These are phyloP conservation scores for Stigmatopora argus DNA, from an alignment of 2,113 vertebrate species.

Conservation along the genomic window DNA sequence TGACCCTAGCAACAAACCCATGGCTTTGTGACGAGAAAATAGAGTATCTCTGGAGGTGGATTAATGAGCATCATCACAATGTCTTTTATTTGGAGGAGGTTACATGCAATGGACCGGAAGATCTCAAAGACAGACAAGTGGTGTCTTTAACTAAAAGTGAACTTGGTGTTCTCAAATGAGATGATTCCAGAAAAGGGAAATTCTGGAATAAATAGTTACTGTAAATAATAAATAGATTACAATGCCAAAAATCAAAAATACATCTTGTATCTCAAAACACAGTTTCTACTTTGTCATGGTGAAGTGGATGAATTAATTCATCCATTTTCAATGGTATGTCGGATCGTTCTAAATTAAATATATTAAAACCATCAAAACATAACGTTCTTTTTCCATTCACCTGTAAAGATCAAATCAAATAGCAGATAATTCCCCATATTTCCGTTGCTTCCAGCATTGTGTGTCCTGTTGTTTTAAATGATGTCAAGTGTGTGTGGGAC, in stretches of 20 bases:
- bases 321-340: too few species aligned
- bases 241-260: too few species aligned
- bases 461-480: conserved; percentile 57
- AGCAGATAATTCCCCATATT: conserved; percentile 9
- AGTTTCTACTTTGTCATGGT: too few species aligned
- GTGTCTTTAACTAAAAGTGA: conserved; percentile 23
- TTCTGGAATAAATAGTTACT: background rate
- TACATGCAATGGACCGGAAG: conserved; percentile 55
- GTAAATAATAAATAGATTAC: too few species aligned
- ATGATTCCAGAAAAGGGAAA: background rate
- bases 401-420: background rate
- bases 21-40: conserved; percentile 73
- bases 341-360: too few species aligned
- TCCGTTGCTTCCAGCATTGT: conserved; percentile 41
- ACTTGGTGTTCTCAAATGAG: conserved; percentile 13
- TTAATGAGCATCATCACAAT: conserved; percentile 25
- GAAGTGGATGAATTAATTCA: too few species aligned
- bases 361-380: too few species aligned
- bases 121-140: conserved; percentile 33
- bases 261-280: too few species aligned
- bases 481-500: conserved; percentile 42
- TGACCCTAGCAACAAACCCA: conserved; percentile 72
- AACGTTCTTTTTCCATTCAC: background rate
- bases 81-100: conserved; percentile 44
- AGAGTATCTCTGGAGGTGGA: conserved; percentile 62